Evolutionary conservation across 2,113 vertebrate species (phyloP).

Genomic region (Caranx ignobilis): DNA sequence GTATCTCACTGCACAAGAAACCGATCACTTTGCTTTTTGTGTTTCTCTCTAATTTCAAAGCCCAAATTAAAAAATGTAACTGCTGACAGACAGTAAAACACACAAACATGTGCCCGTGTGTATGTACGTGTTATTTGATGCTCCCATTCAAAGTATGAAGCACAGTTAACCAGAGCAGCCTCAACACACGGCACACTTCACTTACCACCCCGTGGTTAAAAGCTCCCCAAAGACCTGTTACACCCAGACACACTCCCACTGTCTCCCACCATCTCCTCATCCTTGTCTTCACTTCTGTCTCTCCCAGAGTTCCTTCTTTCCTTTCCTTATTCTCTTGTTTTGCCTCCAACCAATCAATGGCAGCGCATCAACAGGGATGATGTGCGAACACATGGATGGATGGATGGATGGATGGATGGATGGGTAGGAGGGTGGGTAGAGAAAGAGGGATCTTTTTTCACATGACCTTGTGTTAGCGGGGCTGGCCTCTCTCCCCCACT

Average conservation of each 20-base stretch:
- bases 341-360: background rate
- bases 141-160: slow-evolving; percentile 4
- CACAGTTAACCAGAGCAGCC: slow-evolving; percentile 53
- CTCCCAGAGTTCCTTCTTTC: background rate
- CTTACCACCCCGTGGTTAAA: slow-evolving; percentile 73
- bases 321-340: background rate
- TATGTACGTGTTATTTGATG: slow-evolving; percentile 11
- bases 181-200: slow-evolving; percentile 72
- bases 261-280: slow-evolving; percentile 53
- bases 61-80: background rate
- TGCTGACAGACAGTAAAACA: background rate
- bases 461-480: slow-evolving; percentile 79
- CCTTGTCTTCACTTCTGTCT: slow-evolving; percentile 10
- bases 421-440: slow-evolving; percentile 54
- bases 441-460: slow-evolving; percentile 76
- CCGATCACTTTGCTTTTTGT: background rate
- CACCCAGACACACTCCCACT: slow-evolving; percentile 61
- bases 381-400: slow-evolving; percentile 27
- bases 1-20: background rate
- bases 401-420: slow-evolving; percentile 36
- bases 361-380: slow-evolving; percentile 8
- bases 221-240: slow-evolving; percentile 72
- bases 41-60: background rate
- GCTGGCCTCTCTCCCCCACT: slow-evolving; percentile 60
- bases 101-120: background rate